Conservation (phyloP, 2,113 vertebrate genomes). For the Nycticryphes semicollaris region DNA sequence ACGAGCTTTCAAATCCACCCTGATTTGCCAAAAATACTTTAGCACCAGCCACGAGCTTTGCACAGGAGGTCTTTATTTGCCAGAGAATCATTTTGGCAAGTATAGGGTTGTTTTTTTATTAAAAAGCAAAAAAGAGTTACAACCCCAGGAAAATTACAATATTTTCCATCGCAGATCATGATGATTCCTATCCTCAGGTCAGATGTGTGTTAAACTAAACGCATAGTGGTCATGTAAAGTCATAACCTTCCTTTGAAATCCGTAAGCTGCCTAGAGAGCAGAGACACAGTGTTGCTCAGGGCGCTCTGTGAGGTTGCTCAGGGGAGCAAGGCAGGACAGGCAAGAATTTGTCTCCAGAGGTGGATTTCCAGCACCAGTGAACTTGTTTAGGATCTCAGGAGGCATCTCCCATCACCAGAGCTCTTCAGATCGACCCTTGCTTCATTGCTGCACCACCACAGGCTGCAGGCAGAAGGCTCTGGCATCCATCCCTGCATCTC, state of each 20-base stretch:
- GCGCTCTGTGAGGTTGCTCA: background rate
- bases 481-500: background rate
- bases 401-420: background rate
- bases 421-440: accelerated
- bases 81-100: background rate
- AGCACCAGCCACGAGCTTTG: background rate
- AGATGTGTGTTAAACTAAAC: background rate
- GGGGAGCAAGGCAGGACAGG: background rate
- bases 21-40: constrained; percentile 14
- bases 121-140: background rate
- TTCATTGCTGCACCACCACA: background rate
- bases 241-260: background rate
- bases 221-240: background rate
- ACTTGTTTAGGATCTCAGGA: accelerated
- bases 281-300: background rate
- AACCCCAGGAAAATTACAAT: background rate
- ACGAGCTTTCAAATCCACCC: background rate
- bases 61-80: background rate
- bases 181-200: background rate
- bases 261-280: background rate
- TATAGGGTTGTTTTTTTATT: background rate
- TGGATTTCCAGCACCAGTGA: background rate
- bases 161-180: background rate
- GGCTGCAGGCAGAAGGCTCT: background rate
- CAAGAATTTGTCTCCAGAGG: background rate